Conservation (phyloP, 2,113 vertebrate species). For the Prietella phreatophila region DNA sequence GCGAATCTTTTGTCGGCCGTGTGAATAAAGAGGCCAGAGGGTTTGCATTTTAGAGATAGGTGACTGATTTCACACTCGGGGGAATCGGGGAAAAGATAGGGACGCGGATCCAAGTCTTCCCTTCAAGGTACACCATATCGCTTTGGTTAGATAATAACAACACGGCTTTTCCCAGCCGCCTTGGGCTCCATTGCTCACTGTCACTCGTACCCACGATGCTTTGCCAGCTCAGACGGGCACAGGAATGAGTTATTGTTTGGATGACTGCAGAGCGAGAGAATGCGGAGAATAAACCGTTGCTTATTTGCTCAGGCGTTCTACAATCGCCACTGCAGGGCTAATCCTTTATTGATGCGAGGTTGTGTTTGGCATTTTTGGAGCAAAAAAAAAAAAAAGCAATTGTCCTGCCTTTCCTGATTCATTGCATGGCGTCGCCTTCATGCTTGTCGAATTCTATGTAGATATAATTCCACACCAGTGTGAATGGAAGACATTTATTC, state of each 20-base stretch:
- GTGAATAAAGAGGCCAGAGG: conserved; percentile 46
- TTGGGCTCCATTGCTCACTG: conserved; percentile 33
- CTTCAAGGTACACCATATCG: conserved; percentile 49
- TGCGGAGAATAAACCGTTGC: conserved; percentile 28
- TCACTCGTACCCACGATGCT: conserved; percentile 25
- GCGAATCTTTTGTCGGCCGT: conserved; percentile 49
- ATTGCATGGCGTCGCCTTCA: neutral
- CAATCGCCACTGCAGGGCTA: conserved; percentile 18
- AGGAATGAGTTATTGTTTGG: conserved; percentile 32
- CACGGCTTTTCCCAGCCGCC: conserved; percentile 41
- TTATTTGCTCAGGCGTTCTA: conserved; percentile 30
- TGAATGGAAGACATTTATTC: conserved; percentile 22
- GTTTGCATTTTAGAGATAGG: conserved; percentile 55
- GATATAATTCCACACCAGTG: conserved; percentile 10
- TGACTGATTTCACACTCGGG: conserved; percentile 51
- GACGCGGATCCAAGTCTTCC: conserved; percentile 27
- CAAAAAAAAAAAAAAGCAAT: conserved; percentile 12
- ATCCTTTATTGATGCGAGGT: conserved; percentile 40
- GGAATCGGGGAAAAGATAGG: conserved; percentile 45
- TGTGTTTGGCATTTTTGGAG: conserved; percentile 32
- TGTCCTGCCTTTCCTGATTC: conserved; percentile 35
- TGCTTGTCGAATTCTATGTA: conserved; percentile 11
- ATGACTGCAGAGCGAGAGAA: conserved; percentile 20
- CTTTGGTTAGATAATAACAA: conserved; percentile 51
- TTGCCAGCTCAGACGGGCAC: conserved; percentile 30